Conservation (phyloP, 35 echinoderm and acorn worm species). For the Ophiothrix spiculata region DNA sequence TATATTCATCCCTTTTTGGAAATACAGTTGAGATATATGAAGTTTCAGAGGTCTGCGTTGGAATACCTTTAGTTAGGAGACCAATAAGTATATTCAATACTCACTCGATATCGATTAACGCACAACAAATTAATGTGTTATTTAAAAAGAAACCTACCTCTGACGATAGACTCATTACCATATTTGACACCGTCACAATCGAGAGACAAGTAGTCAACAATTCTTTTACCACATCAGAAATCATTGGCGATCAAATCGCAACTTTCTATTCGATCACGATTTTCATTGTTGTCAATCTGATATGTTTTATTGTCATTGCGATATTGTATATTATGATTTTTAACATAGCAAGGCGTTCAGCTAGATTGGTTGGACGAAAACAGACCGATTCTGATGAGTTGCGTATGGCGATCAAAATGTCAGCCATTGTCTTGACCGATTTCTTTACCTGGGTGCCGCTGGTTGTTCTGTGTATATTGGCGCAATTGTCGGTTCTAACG, state of each 20-base stretch:
- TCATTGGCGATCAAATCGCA: not conserved
- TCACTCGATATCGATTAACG: not conserved
- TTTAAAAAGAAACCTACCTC: not conserved
- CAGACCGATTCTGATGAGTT: not conserved
- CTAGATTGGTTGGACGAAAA: not conserved
- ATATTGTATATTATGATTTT: not conserved
- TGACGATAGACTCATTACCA: not conserved
- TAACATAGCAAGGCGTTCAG: not conserved
- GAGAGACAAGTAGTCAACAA: not conserved
- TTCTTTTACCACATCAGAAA: not conserved
- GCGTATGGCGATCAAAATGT: not conserved
- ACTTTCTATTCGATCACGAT: not conserved
- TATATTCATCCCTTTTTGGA: not conserved
- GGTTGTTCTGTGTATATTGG: not conserved
- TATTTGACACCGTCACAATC: too few species aligned
- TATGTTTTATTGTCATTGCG: not conserved
- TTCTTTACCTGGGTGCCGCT: not conserved
- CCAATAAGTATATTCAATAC: not conserved
- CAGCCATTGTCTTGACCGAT: not conserved
- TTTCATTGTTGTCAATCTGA: not conserved
- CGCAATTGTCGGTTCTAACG: not conserved
- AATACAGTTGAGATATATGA: not conserved
- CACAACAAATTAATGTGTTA: not conserved
- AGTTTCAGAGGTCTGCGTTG: not conserved
- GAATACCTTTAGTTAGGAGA: not conserved